Evolutionary conservation across 1,140 invertebrate genomes (phyloP).

Genomic region (Zaprionus camerounensis): DNA sequence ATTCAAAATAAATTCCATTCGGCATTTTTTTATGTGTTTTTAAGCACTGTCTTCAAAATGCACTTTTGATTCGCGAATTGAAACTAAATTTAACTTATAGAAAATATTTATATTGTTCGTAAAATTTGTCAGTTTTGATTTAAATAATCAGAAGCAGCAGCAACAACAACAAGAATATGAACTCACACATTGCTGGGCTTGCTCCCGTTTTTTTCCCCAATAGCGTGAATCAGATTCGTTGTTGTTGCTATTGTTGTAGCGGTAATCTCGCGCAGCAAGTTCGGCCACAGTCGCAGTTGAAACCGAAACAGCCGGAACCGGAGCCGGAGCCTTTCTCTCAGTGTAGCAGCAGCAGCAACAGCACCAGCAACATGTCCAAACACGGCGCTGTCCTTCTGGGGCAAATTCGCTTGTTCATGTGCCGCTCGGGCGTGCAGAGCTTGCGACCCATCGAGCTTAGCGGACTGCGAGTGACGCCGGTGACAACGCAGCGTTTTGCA

Average conservation of each 20-base stretch:
- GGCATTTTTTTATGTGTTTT: background rate
- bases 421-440: constrained; percentile 40
- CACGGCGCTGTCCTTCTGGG: constrained; percentile 64
- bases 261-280: constrained; percentile 21
- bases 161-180: background rate
- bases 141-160: constrained; percentile 3
- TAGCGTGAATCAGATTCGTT: constrained; percentile 3
- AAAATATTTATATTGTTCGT: background rate
- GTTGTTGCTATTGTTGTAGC: constrained; percentile 16
- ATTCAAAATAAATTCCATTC: background rate
- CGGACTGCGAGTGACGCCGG: constrained; percentile 62
- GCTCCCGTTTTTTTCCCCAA: background rate
- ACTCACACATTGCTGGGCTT: constrained; percentile 31
- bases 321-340: constrained; percentile 1
- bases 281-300: background rate
- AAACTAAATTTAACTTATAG: background rate
- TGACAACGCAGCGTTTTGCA: constrained; percentile 51
- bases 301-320: background rate
- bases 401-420: constrained; percentile 67
- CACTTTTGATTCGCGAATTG: background rate
- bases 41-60: background rate
- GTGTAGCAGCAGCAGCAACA: background rate
- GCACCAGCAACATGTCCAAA: constrained; percentile 59
- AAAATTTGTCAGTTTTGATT: background rate
- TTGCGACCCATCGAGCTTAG: constrained; percentile 34